phyloP scores from a whole-genome alignment of 2,888 invertebrate genomes.

The Calameuta filiformis region DNA sequence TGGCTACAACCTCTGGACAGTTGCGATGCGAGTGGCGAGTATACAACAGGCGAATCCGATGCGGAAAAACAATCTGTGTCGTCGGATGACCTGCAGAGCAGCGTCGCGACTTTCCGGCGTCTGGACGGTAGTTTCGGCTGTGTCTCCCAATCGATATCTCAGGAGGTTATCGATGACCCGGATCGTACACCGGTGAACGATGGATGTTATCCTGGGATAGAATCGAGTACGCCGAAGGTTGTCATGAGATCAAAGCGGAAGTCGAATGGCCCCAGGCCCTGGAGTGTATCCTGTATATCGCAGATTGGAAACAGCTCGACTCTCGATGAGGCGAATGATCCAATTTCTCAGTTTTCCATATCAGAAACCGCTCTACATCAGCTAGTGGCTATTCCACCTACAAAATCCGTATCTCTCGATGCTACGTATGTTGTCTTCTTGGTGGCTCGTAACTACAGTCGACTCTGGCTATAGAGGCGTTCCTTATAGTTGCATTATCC shows the following conservation, averaged over 20 bases:
- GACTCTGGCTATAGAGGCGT: too few relatives aligned
- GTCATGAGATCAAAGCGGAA: conserved; percentile 74
- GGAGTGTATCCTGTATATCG: conserved; percentile 90
- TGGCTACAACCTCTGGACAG: conserved; percentile 74
- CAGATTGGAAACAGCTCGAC: conserved; percentile 69
- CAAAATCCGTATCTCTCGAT: conserved; percentile 59
- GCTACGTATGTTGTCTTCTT: conserved; percentile 50
- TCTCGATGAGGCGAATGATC: conserved; percentile 49
- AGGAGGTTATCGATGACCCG: conserved; percentile 60
- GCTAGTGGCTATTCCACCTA: conserved; percentile 67
- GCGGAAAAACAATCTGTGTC: conserved; percentile 77
- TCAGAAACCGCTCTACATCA: conserved; percentile 90
- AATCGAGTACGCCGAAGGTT: conserved; percentile 68
- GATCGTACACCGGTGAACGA: conserved; percentile 54
- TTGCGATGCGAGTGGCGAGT: conserved; percentile 92
- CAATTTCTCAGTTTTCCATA: conserved; percentile 76
- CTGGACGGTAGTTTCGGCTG: conserved; percentile 46
- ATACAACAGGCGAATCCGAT: conserved; percentile 80
- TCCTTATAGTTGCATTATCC: too few relatives aligned
- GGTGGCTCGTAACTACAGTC: too few relatives aligned
- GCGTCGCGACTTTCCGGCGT: conserved; percentile 75
- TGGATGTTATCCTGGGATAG: conserved; percentile 33
- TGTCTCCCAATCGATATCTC: conserved; percentile 57
- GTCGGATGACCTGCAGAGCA: conserved; percentile 82
- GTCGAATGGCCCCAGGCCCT: conserved; percentile 74